Evolutionary conservation across 2,113 vertebrate species (phyloP), one percentile per base, ranked within the genome.

Genomic region (Cheilinus undulatus): DNA sequence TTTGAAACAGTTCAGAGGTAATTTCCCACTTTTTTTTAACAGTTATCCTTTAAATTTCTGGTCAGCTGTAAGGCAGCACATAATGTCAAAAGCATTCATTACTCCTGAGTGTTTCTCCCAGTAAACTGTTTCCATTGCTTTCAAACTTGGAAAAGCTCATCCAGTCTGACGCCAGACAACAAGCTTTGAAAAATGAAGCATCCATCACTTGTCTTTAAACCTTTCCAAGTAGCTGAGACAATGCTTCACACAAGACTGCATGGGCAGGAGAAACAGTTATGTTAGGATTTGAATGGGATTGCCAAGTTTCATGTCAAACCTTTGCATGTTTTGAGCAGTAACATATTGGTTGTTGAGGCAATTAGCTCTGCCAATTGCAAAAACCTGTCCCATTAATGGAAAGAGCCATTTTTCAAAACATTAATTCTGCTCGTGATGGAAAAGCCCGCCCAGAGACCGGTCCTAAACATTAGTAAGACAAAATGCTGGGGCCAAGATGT

Each of bases 21-120:
- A 19, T 45, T 36, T 30, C 6, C 30, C 7, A 22, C 2, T 17
- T 23, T n/a, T 69, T 46, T 67, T 22, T 3, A 13, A 36, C 20
- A 40, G 11, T 58, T 64, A 40, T 64, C 46, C 46, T 43, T 43
- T 38, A 4, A 43, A 65, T 32, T 51, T 6, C 54, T 43, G 48
- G 42, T 66, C 59, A 63, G 59, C 49, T 65, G 66, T 36, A 36
- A 53, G 54, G 50, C 49, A 27, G 27, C 4, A 20, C 74, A 67
- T 71, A 32, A 86, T 69, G 73, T 78, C 38, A 66, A 72, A 81
- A 69, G 53, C 73, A 81, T 66, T 62, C 64, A 63, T 68, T 70
- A 24, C 30, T 20, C 46, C n/a, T 50, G 49, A 65, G 30, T 62
- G 32, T 61, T 64, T 78, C 66, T 81, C 61, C 40, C 68, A 59